Conservation (phyloP, 2,113 vertebrate genomes). For the Dromiciops gliroides region DNA sequence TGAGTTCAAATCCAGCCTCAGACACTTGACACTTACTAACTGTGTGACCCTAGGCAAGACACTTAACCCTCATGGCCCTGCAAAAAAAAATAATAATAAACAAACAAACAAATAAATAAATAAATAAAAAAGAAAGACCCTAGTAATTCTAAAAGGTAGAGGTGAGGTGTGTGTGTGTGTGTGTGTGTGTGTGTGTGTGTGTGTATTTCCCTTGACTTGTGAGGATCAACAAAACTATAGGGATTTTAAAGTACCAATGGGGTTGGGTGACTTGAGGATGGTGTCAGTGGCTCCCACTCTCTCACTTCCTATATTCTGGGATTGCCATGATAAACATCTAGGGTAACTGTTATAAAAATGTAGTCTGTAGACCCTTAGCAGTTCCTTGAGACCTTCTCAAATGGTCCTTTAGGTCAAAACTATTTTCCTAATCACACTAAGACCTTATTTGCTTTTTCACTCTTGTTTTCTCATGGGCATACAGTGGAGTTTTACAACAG, state of each 20-base stretch:
- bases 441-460: not conserved
- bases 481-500: not conserved
- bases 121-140: too few species aligned
- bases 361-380: not conserved
- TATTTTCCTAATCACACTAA: not conserved
- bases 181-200: too few species aligned
- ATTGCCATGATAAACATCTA: not conserved
- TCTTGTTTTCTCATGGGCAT: not conserved
- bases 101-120: too few species aligned
- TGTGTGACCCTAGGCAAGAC: too few species aligned
- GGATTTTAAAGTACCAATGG: not conserved
- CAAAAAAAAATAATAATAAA: too few species aligned
- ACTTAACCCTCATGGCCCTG: too few species aligned
- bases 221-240: not conserved
- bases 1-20: too few species aligned
- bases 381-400: not conserved
- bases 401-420: not conserved
- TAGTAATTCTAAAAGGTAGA: not conserved
- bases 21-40: too few species aligned
- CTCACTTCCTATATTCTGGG: not conserved
- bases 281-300: too few species aligned
- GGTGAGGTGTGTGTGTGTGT: not conserved
- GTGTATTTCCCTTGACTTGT: too few species aligned
- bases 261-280: not conserved
- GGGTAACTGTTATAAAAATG: not conserved